phyloP scores from a whole-genome alignment of 1,140 invertebrate genomes.

The Drosophila bifasciata region DNA sequence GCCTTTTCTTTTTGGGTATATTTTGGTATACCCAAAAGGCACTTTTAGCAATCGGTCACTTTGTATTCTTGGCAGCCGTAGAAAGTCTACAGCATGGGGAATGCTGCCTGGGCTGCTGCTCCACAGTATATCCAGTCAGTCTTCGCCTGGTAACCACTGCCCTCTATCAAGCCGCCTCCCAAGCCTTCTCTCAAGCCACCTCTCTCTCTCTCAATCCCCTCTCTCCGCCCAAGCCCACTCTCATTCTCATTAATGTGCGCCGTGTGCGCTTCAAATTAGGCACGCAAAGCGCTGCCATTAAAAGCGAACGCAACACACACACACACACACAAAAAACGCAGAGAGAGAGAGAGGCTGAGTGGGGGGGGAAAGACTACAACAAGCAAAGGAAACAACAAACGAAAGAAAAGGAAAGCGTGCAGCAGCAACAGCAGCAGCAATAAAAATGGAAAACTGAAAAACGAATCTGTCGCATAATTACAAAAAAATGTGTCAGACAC shows the following conservation, averaged over 20 bases:
- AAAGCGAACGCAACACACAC: slow-evolving; percentile 43
- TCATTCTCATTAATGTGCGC: slow-evolving; percentile 67
- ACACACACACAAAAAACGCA: slow-evolving; percentile 39
- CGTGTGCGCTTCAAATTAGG: slow-evolving; percentile 75
- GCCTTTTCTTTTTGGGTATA: too few relatives aligned
- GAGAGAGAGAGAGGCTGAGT: slow-evolving; percentile 13
- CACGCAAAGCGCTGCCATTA: slow-evolving; percentile 74
- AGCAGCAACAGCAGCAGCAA: not conserved
- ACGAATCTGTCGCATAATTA: slow-evolving; percentile 76
- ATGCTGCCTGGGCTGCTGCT: not conserved
- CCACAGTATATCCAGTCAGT: not conserved
- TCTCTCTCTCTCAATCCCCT: too few relatives aligned
- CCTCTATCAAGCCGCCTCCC: too few relatives aligned
- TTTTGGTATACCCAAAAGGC: too few relatives aligned
- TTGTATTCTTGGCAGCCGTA: too few relatives aligned
- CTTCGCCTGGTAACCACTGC: too few relatives aligned
- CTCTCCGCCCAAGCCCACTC: not conserved
- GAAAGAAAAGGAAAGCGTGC: slow-evolving; percentile 3
- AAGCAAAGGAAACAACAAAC: slow-evolving; percentile 17
- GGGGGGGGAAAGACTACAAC: not conserved
- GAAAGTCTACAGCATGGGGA: too few relatives aligned
- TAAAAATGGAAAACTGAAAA: slow-evolving; percentile 31
- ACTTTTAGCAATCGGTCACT: too few relatives aligned
- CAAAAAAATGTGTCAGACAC: slow-evolving; percentile 71
- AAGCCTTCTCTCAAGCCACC: not conserved